Percentiles rank a stretch among this genome's conserved stretches.
Conservation (phyloP, 2,113 vertebrate species). For the Mormoops blainvillei region DNA sequence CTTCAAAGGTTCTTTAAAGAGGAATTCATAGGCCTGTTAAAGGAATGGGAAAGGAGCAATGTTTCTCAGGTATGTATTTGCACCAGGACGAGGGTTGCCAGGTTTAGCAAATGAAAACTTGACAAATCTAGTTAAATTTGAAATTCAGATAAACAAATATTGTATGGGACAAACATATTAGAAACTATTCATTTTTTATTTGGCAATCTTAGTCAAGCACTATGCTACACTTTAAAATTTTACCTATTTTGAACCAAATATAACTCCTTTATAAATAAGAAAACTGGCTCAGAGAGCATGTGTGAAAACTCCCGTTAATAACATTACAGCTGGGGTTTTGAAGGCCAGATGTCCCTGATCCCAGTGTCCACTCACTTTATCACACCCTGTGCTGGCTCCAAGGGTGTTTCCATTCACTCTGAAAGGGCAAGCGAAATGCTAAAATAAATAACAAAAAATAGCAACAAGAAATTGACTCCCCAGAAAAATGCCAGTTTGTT, state of each 20-base stretch:
- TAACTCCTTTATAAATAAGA: neutral
- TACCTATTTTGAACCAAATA: neutral
- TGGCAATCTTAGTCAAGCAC: neutral
- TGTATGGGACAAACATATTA: neutral
- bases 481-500: neutral
- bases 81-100: neutral
- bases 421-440: neutral
- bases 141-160: neutral
- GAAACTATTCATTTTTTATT: neutral
- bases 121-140: neutral
- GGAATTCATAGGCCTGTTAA: neutral
- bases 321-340: neutral
- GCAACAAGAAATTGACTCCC: neutral
- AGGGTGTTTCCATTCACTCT: neutral
- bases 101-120: neutral
- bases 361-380: neutral
- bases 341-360: neutral
- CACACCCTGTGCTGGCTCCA: fast-evolving
- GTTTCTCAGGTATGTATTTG: neutral
- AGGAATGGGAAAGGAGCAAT: neutral
- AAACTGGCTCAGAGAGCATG: neutral
- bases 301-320: neutral
- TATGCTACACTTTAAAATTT: neutral
- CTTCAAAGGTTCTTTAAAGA: neutral
- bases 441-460: neutral